Evolutionary conservation across 2,888 invertebrate species (phyloP), one percentile per base, ranked within the genome.

Genomic region (Drosophila falleni): DNA sequence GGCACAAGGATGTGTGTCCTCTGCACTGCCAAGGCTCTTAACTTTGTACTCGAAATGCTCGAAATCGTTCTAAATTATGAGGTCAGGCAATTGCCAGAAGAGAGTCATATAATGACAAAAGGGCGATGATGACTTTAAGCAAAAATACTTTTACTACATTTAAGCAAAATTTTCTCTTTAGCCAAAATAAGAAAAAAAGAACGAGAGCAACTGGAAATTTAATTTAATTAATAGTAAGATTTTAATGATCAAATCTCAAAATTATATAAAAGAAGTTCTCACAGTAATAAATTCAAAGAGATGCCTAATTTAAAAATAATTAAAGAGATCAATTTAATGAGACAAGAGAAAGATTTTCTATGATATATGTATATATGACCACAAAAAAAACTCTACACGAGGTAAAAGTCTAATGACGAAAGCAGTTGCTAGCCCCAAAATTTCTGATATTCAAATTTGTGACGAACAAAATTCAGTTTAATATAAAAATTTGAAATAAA

Each of bases 1-100:
- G 58, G 76, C 71, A 54, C 73, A 76, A 73, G 71, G 72, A 75
- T 81, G 72, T 81, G 72, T 72, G 63, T 68, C 68, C 78, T 67
- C 56, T 23, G 46, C 39, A 29, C 54, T 54, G 49, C 19, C 26
- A 33, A 6, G 46, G n/a, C 53, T 56, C 55, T 53, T 26, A 37
- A 33, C 13, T 47, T 26, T 13, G 62, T 9, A n/a, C 15, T 39
- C 15, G 15, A 46, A 50, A n/a, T 66, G 46, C 50, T 60, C 46
- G 64, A 19, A 78, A 65, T 50, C 42, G 60, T 39, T 68, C 54
- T 51, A 76, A 79, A 66, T 79, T 79, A 79, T 79, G 76, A 71
- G 80, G 79, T 79, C 80, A 65, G 73, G 54, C 79, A 68, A 75
- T 79, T 79, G 70, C 60, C 55, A 47, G 42, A 16, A 56, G 53